These are phyloP conservation scores for Cheilosia vulpina DNA, from an alignment of 2,888 invertebrate genomes.

Conservation along the genomic window DNA sequence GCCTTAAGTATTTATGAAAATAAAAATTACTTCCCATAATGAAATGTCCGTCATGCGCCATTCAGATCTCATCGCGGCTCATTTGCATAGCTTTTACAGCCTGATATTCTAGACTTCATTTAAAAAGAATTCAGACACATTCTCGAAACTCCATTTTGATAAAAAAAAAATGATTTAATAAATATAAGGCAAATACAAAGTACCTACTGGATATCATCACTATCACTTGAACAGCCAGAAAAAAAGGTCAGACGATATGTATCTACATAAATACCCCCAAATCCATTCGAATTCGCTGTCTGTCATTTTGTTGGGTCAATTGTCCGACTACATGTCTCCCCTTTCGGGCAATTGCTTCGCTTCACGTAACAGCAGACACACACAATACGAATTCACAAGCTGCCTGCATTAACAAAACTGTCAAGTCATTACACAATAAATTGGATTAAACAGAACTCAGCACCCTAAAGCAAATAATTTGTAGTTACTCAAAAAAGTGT, in stretches of 20 bases:
- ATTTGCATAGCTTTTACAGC: no score
- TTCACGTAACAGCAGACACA: neutral
- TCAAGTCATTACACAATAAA: slow-evolving; percentile 19
- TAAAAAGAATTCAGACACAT: no score
- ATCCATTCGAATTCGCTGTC: slow-evolving; percentile 3
- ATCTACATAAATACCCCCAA: neutral
- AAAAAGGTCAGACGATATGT: slow-evolving; percentile 6
- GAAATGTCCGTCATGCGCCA: no score
- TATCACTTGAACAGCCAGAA: slow-evolving; percentile 9
- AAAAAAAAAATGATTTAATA: no score
- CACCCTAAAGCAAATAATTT: neutral
- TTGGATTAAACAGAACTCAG: slow-evolving; percentile 22
- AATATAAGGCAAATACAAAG: neutral
- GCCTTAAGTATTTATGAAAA: no score
- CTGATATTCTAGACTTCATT: no score
- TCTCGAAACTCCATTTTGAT: no score
- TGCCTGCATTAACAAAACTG: neutral
- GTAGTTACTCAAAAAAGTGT: neutral
- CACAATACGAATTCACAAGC: neutral
- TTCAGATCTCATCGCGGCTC: no score
- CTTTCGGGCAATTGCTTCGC: slow-evolving; percentile 9
- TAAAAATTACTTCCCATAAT: no score
- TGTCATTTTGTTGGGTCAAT: slow-evolving; percentile 29
- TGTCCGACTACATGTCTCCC: slow-evolving; percentile 10
- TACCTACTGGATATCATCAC: neutral